Conservation (phyloP, 1,140 invertebrate genomes). For the Bombus consobrinus region DNA sequence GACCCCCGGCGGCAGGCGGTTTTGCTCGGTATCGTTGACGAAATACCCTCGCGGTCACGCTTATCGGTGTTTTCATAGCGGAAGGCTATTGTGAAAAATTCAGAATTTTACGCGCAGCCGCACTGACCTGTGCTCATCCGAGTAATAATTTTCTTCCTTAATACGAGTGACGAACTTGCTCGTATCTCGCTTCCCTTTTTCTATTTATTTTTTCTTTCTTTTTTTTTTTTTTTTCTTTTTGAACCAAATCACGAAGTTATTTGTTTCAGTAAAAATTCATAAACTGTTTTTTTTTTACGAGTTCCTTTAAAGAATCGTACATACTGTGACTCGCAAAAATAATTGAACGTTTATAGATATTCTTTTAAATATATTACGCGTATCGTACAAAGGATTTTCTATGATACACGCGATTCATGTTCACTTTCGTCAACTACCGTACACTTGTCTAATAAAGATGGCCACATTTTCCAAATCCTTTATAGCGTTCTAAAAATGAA, state of each 20-base stretch:
- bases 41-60: slow-evolving; percentile 17
- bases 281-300: neutral
- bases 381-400: no score
- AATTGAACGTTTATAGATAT: no score
- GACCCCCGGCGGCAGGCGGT: neutral
- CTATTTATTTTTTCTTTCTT: neutral
- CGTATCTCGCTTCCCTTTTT: neutral
- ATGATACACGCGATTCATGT: no score
- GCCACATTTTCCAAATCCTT: neutral
- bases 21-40: slow-evolving; percentile 35
- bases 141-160: neutral
- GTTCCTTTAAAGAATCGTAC: neutral
- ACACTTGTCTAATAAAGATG: no score
- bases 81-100: slow-evolving; percentile 27
- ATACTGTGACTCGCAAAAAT: no score
- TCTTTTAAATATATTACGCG: no score
- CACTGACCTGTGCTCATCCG: neutral
- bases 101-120: slow-evolving; percentile 15
- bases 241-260: neutral
- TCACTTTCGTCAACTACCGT: no score
- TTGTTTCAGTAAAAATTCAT: no score
- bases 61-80: slow-evolving; percentile 38
- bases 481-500: neutral
- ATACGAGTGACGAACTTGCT: neutral
- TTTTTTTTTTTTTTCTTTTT: no score